phyloP scores from a whole-genome alignment of 2,797 vertebrate genomes.

The Arnoldichthys spilopterus region DNA sequence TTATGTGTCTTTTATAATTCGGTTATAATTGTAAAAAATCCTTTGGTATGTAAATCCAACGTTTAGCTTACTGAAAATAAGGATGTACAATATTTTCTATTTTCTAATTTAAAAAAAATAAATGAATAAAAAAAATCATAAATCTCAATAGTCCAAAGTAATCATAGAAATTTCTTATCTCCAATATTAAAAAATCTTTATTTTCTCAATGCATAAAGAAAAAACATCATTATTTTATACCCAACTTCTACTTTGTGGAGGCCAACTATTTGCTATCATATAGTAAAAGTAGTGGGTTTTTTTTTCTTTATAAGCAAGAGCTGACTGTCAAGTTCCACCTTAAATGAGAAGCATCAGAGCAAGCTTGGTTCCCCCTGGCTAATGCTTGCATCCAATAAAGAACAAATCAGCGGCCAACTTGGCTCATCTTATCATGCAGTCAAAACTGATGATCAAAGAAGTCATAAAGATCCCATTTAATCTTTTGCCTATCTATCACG shows the following conservation, averaged over 20 bases:
- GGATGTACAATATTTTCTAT: background rate
- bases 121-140: background rate
- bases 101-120: background rate
- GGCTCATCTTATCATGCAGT: conserved; percentile 86
- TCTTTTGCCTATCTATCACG: conserved; percentile 90
- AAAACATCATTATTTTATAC: background rate
- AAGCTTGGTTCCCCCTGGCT: conserved; percentile 79
- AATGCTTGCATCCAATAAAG: conserved; percentile 89
- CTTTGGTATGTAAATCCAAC: background rate
- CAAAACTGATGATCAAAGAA: conserved; percentile 90
- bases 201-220: background rate
- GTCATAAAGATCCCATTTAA: conserved; percentile 95
- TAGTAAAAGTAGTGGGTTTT: background rate
- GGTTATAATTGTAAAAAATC: background rate
- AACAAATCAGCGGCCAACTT: conserved; percentile 86
- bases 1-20: background rate
- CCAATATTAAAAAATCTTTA: background rate
- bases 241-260: background rate
- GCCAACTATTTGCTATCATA: background rate
- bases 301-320: background rate
- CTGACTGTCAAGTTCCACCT: conserved; percentile 79
- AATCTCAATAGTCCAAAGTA: background rate
- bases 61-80: background rate
- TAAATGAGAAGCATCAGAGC: conserved; percentile 82
- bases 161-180: background rate